Base-by-base conservation (phyloP, 2,888 invertebrate species). In the Drosophila kambysellisi region DNA sequence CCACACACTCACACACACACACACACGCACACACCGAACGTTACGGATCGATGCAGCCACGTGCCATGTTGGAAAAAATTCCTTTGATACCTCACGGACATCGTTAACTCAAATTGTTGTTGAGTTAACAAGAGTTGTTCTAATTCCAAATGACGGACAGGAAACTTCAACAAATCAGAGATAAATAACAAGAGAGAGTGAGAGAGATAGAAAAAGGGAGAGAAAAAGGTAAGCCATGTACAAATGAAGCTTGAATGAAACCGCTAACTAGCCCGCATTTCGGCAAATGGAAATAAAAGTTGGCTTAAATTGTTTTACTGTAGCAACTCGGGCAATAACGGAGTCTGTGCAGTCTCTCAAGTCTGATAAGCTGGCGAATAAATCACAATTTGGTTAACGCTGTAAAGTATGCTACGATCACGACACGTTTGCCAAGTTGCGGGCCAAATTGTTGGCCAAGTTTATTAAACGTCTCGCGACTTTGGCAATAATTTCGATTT, bases 401-500 rank as follows among this genome's bases (percentile, higher is more conserved):
- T 70, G 63, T 70, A 74, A 81, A 82, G 80, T 70, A 75, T 79
- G 79, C 70, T 74, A 60, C 77, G 88, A 86, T 84, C 81, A 83
- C 74, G 83, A 87, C 89, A 88, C 80, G 82, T 80, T 80, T 75
- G 70, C 66, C 72, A 81, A 73, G 71, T 76, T 74, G 60, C 43
- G 35, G 48, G 70, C 54, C 70, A 71, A 60, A 63, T 71, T 61
- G 64, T 60, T 60, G 54, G 69, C 76, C 79, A 89, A 88, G 86
- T 89, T 88, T 88, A 88, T 88, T 89, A 88, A 89, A 83, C 86
- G 88, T 79, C 77, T 79, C 82, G 78, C 89, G 85, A 89, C 86
- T 89, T 88, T 83, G 79, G 82, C 89, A 84, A 89, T 89, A 91
- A 89, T 87, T 89, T 91, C 87, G 85, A 84, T 84, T 89, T 79